phyloP scores from a whole-genome alignment of 2,888 invertebrate species.

The Megaustenia siamemsis region DNA sequence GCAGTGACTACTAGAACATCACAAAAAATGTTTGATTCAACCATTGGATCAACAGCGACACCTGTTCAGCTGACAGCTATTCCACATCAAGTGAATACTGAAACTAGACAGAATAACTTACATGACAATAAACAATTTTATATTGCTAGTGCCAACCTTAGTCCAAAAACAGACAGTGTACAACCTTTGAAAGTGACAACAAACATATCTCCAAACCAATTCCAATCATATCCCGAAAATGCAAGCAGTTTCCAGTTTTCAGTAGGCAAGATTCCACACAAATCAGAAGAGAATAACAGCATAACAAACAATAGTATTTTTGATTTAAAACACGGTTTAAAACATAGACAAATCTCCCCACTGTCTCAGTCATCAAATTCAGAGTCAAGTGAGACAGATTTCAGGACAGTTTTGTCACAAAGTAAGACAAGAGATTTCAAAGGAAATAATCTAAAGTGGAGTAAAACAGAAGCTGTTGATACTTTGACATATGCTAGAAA shows the following conservation, averaged over 20 bases:
- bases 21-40: background rate
- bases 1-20: background rate
- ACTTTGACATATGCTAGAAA: too few species aligned
- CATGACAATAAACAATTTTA: background rate
- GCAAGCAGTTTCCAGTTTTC: background rate
- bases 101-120: background rate
- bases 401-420: slow-evolving; percentile 55
- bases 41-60: background rate
- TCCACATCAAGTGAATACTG: background rate
- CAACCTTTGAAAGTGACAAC: background rate
- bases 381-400: slow-evolving; percentile 50
- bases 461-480: background rate
- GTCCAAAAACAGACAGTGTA: background rate
- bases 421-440: background rate
- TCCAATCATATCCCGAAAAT: background rate
- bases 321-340: slow-evolving; percentile 48
- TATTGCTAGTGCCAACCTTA: too few species aligned
- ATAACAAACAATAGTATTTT: background rate
- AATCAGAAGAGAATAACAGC: background rate
- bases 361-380: background rate
- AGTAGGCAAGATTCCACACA: background rate
- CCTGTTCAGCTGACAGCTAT: background rate
- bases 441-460: background rate
- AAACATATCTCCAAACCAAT: background rate
- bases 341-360: background rate